phyloP scores from a whole-genome alignment of 2,113 vertebrate genomes.

The Spea multiplicata region DNA sequence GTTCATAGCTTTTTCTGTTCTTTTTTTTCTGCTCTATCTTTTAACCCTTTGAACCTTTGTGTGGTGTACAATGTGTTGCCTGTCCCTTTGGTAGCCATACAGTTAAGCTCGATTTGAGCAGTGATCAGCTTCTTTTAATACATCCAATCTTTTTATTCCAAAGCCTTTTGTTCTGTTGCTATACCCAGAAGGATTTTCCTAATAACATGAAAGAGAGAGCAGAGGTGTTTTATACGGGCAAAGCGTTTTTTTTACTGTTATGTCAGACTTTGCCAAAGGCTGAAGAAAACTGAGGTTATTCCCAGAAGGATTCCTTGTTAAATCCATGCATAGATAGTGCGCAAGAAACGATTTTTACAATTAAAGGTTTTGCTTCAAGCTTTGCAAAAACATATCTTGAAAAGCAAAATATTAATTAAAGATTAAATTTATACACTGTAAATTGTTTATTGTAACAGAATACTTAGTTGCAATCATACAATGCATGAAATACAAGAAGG shows the following conservation, averaged over 20 bases:
- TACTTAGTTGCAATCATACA: no score
- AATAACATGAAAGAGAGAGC: slow-evolving; percentile 38
- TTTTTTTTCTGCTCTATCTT: slow-evolving; percentile 53
- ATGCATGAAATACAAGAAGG: background rate
- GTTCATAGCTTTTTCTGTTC: slow-evolving; percentile 58
- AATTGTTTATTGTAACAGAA: background rate
- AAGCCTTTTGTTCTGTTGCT: slow-evolving; percentile 48
- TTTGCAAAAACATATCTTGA: background rate
- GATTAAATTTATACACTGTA: background rate
- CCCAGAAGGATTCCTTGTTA: slow-evolving; percentile 22
- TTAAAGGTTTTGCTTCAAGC: slow-evolving; percentile 16
- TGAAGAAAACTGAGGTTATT: slow-evolving; percentile 20
- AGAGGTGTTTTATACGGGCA: slow-evolving; percentile 30
- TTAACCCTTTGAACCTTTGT: slow-evolving; percentile 17
- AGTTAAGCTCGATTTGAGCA: slow-evolving; percentile 55
- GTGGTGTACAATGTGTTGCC: background rate
- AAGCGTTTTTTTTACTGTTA: slow-evolving; percentile 1
- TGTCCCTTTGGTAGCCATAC: background rate
- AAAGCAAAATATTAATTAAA: background rate
- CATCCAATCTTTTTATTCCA: slow-evolving; percentile 46
- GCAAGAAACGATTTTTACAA: background rate
- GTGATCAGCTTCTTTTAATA: slow-evolving; percentile 50
- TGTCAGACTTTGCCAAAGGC: slow-evolving; percentile 38
- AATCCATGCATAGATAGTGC: slow-evolving; percentile 19
- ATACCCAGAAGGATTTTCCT: slow-evolving; percentile 42